A percentile compares a stretch with the other conserved stretches of the same genome.
Conservation (phyloP, 2,888 invertebrate species). For the Mesorhabditis sp. region DNA sequence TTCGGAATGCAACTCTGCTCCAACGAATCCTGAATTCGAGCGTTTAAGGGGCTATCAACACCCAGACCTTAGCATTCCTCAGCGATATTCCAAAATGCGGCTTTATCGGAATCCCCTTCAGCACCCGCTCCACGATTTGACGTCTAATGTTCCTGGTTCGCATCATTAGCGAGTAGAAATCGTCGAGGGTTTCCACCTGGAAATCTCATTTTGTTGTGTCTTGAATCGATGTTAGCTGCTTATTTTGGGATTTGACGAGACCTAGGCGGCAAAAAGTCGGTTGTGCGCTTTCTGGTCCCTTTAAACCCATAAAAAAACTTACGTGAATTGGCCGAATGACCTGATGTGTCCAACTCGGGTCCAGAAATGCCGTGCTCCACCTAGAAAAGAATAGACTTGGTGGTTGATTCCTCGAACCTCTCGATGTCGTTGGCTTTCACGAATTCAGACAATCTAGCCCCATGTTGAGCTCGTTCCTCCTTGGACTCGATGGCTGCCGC, state of each 20-base stretch:
- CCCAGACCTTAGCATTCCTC: slow-evolving; percentile 45
- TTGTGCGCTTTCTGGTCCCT: slow-evolving; percentile 12
- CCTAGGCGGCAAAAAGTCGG: slow-evolving; percentile 7
- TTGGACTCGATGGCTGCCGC: slow-evolving; percentile 43
- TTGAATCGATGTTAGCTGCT: slow-evolving; percentile 9
- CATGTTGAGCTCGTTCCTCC: slow-evolving; percentile 42
- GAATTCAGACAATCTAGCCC: slow-evolving; percentile 50
- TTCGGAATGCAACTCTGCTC: slow-evolving; percentile 40
- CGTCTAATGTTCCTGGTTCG: slow-evolving; percentile 52
- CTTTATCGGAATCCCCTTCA: slow-evolving; percentile 56
- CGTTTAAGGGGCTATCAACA: not conserved
- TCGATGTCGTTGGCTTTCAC: slow-evolving; percentile 57
- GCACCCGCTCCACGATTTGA: slow-evolving; percentile 55
- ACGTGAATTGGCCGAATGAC: slow-evolving; percentile 45
- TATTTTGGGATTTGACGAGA: not conserved
- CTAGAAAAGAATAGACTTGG: slow-evolving; percentile 15
- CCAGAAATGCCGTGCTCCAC: slow-evolving; percentile 49
- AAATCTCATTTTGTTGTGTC: slow-evolving; percentile 6
- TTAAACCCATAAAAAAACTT: not conserved
- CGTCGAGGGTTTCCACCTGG: slow-evolving; percentile 45
- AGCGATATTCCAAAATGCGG: slow-evolving; percentile 54
- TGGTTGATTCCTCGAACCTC: slow-evolving; percentile 17
- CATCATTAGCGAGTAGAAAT: slow-evolving; percentile 58
- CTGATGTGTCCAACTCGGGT: slow-evolving; percentile 57
- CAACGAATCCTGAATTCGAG: slow-evolving; percentile 36